Conservation (phyloP, 2,113 vertebrate species). For the Butastur rufipennis region DNA sequence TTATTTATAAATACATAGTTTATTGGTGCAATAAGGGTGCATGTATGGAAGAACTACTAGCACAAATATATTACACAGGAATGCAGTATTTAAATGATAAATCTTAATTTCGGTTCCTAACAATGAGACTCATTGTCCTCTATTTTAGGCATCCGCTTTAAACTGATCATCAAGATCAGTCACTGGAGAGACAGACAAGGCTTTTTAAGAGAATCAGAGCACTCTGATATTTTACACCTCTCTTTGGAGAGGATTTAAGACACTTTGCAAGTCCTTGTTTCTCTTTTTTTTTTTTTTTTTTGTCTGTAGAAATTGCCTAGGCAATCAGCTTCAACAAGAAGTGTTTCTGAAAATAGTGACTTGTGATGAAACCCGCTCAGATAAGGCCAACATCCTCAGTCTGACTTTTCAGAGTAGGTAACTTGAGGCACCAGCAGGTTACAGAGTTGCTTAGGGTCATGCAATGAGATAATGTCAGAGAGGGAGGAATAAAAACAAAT, state of each 20-base stretch:
- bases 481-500: background rate
- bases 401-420: background rate
- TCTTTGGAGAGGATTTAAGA: background rate
- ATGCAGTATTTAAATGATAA: background rate
- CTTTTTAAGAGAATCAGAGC: background rate
- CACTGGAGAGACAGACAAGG: background rate
- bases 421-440: background rate
- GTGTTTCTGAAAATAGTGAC: background rate
- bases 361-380: background rate
- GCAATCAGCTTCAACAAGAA: background rate
- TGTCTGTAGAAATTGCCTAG: background rate
- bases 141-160: background rate
- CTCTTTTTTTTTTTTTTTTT: too few species aligned
- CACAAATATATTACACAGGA: background rate
- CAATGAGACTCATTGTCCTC: background rate
- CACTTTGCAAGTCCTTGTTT: background rate
- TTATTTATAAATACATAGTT: background rate
- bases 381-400: background rate
- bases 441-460: background rate
- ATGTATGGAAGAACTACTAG: background rate
- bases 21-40: background rate
- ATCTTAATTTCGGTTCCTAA: background rate
- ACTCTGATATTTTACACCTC: background rate
- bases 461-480: background rate
- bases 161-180: background rate